These are phyloP conservation scores for Oncorhynchus kisutch DNA, from an alignment of 2,113 vertebrate species.

Conservation along the genomic window DNA sequence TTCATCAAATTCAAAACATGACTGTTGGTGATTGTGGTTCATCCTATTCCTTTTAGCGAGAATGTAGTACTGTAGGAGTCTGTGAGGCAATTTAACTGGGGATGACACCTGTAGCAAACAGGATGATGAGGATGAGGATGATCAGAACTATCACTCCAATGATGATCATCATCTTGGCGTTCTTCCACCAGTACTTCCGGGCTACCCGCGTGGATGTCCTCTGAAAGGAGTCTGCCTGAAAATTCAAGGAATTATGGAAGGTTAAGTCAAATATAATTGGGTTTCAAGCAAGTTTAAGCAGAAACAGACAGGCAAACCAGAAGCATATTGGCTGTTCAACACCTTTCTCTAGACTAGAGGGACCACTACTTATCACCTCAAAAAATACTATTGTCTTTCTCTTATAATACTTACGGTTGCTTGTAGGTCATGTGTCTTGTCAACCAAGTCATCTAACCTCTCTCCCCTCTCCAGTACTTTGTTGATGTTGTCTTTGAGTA, in stretches of 20 bases:
- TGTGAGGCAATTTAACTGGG: slow-evolving; percentile 35
- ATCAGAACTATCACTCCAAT: slow-evolving; percentile 69
- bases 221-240: slow-evolving; percentile 78
- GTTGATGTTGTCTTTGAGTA: slow-evolving; percentile 81
- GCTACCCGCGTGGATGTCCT: slow-evolving; percentile 71
- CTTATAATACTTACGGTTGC: slow-evolving; percentile 71
- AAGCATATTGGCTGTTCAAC: neutral
- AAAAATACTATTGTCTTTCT: neutral
- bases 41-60: too few species aligned
- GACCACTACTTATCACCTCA: neutral
- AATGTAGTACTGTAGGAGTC: neutral
- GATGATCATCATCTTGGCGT: slow-evolving; percentile 77
- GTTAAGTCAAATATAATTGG: neutral
- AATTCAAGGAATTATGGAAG: slow-evolving; percentile 35
- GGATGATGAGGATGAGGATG: slow-evolving; percentile 77
- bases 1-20: too few species aligned
- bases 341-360: neutral
- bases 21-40: too few species aligned
- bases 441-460: slow-evolving; percentile 70
- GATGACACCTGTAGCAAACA: slow-evolving; percentile 72
- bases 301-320: neutral
- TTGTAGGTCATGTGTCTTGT: slow-evolving; percentile 72
- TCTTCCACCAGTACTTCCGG: slow-evolving; percentile 81
- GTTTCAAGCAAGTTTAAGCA: neutral
- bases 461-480: slow-evolving; percentile 81